phyloP scores from a whole-genome alignment of 1,140 invertebrate species.

The Neodiprion fabricii region DNA sequence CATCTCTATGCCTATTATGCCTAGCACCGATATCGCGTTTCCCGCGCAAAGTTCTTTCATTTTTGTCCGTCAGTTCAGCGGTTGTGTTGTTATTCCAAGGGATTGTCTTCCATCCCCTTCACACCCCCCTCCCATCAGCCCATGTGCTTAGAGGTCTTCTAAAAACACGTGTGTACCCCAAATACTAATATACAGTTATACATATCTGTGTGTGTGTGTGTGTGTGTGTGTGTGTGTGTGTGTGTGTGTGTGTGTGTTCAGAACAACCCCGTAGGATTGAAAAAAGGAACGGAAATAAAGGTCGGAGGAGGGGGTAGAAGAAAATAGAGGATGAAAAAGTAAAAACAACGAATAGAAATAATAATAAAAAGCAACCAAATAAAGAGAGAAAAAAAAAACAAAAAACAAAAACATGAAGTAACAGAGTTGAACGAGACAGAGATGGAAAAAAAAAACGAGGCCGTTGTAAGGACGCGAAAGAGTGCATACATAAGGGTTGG shows the following conservation, averaged over 20 bases:
- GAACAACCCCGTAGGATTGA: not conserved
- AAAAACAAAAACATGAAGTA: too few relatives aligned
- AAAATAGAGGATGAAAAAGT: too few relatives aligned
- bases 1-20: slow-evolving; percentile 26
- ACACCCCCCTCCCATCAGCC: not conserved
- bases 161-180: not conserved
- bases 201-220: not conserved
- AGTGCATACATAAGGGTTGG: too few relatives aligned
- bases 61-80: slow-evolving; percentile 9
- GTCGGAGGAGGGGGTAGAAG: too few relatives aligned
- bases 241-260: not conserved
- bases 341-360: too few relatives aligned
- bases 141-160: not conserved
- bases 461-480: too few relatives aligned
- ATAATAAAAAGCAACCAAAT: too few relatives aligned
- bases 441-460: too few relatives aligned
- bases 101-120: not conserved
- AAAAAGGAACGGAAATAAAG: not conserved
- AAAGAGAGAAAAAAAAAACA: too few relatives aligned
- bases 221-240: not conserved
- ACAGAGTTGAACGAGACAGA: too few relatives aligned
- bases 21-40: slow-evolving; percentile 19
- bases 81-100: not conserved
- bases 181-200: not conserved
- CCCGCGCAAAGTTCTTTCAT: not conserved